phyloP scores from a whole-genome alignment of 2,888 invertebrate genomes.

The Drosophila recens region DNA sequence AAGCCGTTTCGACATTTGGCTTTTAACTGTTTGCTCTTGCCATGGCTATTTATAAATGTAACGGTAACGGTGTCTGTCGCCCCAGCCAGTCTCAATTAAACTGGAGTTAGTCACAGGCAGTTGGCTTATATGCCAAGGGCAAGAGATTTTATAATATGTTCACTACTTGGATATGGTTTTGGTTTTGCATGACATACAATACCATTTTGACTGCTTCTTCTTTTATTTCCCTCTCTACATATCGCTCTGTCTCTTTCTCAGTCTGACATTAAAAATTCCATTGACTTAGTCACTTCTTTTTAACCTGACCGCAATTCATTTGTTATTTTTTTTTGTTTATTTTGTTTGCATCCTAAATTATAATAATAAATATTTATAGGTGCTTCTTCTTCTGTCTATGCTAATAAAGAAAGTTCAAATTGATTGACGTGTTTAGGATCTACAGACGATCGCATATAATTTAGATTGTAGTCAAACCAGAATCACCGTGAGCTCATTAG shows the following conservation, averaged over 20 bases:
- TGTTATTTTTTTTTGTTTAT: slow-evolving; percentile 17
- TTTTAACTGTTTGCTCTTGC: slow-evolving; percentile 12
- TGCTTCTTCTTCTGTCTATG: slow-evolving; percentile 17
- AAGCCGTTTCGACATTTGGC: slow-evolving; percentile 38
- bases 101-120: slow-evolving; percentile 69
- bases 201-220: slow-evolving; percentile 15
- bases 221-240: background rate
- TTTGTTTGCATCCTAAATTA: slow-evolving; percentile 29
- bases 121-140: slow-evolving; percentile 76
- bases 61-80: slow-evolving; percentile 34
- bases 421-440: slow-evolving; percentile 40
- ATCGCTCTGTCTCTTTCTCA: slow-evolving; percentile 13
- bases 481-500: slow-evolving; percentile 49
- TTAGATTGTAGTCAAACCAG: slow-evolving; percentile 74
- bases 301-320: slow-evolving; percentile 65
- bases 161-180: slow-evolving; percentile 25
- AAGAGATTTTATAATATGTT: slow-evolving; percentile 46
- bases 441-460: slow-evolving; percentile 10
- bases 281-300: slow-evolving; percentile 57
- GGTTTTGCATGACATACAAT: slow-evolving; percentile 36
- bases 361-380: slow-evolving; percentile 65
- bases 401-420: slow-evolving; percentile 64
- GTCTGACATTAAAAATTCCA: slow-evolving; percentile 54
- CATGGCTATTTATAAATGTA: slow-evolving; percentile 65
- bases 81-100: slow-evolving; percentile 49